These are phyloP conservation scores for Limnodromus scolopaceus DNA, from an alignment of 2,797 vertebrate species.

Conservation along the genomic window DNA sequence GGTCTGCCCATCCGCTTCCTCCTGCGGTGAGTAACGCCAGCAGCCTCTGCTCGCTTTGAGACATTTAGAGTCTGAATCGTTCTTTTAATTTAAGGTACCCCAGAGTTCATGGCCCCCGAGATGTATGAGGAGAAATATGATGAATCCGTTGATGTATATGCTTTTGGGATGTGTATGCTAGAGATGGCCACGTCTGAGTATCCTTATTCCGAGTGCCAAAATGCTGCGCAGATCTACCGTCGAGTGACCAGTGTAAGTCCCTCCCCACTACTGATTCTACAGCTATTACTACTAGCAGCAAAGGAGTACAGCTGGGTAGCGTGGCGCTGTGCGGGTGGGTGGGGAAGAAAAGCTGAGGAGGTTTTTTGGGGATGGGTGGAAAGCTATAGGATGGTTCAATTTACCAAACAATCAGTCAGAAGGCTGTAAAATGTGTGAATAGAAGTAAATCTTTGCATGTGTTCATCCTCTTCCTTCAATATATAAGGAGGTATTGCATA, in stretches of 20 bases:
- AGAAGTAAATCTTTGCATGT: background rate
- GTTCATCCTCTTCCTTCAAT: background rate
- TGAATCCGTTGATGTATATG: conserved; percentile 97
- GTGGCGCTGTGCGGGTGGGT: background rate
- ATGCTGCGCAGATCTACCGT: conserved; percentile 98
- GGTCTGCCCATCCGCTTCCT: conserved; percentile 64
- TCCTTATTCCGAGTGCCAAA: conserved; percentile 99
- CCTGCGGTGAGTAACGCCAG: conserved; percentile 75
- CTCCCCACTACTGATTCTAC: conserved; percentile 48
- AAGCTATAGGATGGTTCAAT: background rate
- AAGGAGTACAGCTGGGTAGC: background rate
- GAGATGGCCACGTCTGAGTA: conserved; percentile 99
- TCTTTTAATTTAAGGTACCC: conserved; percentile 99
- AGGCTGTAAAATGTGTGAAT: background rate
- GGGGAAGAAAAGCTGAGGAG: background rate
- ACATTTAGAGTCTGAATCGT: conserved; percentile 94
- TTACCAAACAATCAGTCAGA: background rate
- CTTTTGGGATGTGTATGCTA: conserved; percentile 99
- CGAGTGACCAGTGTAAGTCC: conserved; percentile 98
- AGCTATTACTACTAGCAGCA: background rate
- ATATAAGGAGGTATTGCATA: background rate
- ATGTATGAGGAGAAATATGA: conserved; percentile 99
- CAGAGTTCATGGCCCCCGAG: conserved; percentile 99
- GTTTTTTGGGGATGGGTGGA: background rate
- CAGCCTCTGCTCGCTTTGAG: conserved; percentile 81